These are phyloP conservation scores for Microctonus aethiopoides DNA, from an alignment of 2,888 invertebrate genomes.

Conservation along the genomic window DNA sequence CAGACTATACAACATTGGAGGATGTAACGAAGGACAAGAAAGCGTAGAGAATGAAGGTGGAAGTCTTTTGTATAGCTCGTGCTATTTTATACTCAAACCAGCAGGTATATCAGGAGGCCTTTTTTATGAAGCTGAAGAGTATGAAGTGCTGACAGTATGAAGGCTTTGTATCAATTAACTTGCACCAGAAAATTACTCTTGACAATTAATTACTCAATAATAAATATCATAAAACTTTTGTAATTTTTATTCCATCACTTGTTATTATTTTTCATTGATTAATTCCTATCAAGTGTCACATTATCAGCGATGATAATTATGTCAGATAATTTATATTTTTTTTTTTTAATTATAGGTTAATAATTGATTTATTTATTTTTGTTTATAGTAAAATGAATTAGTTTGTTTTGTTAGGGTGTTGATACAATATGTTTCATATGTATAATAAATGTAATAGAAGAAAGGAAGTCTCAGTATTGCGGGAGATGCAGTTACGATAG, in stretches of 20 bases:
- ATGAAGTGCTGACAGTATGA: background rate
- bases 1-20: background rate
- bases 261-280: no score
- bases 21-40: constrained; percentile 18
- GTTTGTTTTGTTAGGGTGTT: background rate
- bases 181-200: background rate
- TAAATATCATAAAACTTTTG: no score
- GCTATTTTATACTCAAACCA: constrained; percentile 19
- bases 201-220: background rate
- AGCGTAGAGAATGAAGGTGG: constrained; percentile 1
- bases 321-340: no score
- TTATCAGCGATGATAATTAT: no score
- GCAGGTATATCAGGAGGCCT: constrained; percentile 25
- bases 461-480: constrained; percentile 18
- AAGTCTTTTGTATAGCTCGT: constrained; percentile 9
- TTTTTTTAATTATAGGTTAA: background rate
- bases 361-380: background rate
- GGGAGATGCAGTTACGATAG: constrained; percentile 25
- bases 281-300: no score
- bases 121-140: background rate
- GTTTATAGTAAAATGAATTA: background rate
- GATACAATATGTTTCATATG: background rate
- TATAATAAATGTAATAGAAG: constrained; percentile 1
- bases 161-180: background rate
- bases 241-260: no score